Base-by-base conservation (phyloP, 2,888 invertebrate genomes). In the Coenonympha arcania region DNA sequence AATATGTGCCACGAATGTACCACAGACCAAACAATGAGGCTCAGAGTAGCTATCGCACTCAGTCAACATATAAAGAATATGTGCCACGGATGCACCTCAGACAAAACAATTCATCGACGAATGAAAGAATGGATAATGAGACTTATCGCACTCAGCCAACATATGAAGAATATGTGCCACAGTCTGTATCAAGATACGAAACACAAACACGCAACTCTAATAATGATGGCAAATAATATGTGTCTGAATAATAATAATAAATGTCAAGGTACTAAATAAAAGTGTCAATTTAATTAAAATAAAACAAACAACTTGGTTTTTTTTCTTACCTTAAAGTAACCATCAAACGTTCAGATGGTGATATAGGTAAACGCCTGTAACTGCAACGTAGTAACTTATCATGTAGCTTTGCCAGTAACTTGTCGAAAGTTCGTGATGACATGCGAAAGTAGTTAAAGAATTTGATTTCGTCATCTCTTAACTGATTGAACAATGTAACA, bases 201-300 rank as follows among this genome's bases (percentile, higher is more conserved):
- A 13, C 13, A 20, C 20, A 39, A 18, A 39, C 39, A 22, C 39
- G 20, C 39, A 18, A 39, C 39, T 33, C 22, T 30, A 44, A 44
- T 30, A 31, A 30, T 20, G 22, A 44, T 33, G 31, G 24, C 19
- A 41, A 39, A 39, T 20, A 20, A 39, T 39, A 16, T 34, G 34
- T 39, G 22, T n/a, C n/a, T n/a, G n/a, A n/a, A n/a, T n/a, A n/a
- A n/a, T n/a, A n/a, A n/a, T n/a, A n/a, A n/a, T n/a, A 28, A 41
- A 22, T 41, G 26, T 26, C 30, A 28, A 13, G 13, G 13, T 24
- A 26, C 28, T 22, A 24, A 22, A 18, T 15, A 24, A 26, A 18
- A 22, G 41, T 28, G 26, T 28, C 13, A 30, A 41, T 24, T 24
- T 26, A 41, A 24, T 28, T 41, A 50, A 54, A 48, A 36, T 34